These are phyloP conservation scores for Lasioglossum vierecki DNA, from an alignment of 2,888 invertebrate genomes.

Conservation along the genomic window DNA sequence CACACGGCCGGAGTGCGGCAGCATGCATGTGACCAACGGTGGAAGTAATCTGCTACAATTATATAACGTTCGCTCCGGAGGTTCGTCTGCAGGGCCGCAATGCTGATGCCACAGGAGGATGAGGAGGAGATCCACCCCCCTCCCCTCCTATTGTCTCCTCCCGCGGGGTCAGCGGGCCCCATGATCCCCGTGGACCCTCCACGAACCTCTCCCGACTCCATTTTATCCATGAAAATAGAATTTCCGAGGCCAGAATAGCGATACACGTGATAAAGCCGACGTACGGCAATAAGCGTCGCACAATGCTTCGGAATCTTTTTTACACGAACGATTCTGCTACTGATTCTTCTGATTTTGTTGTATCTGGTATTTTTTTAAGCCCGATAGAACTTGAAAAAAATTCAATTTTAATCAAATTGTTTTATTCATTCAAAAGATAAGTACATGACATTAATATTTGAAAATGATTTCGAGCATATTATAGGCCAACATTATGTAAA, in stretches of 20 bases:
- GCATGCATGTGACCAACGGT: constrained; percentile 70
- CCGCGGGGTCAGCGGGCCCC: constrained; percentile 21
- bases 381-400: no score
- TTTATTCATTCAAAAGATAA: no score
- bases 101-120: constrained; percentile 33
- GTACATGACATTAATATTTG: no score
- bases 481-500: no score
- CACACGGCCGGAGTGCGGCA: constrained; percentile 42
- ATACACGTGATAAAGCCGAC: not conserved
- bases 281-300: no score
- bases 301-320: no score
- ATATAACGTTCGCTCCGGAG: constrained; percentile 62
- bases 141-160: constrained; percentile 46
- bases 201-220: not conserved
- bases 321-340: no score
- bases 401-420: no score
- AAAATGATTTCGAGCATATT: no score
- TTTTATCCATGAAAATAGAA: not conserved
- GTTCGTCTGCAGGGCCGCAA: constrained; percentile 38
- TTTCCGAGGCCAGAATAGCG: not conserved
- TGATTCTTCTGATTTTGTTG: no score
- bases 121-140: constrained; percentile 43
- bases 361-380: no score
- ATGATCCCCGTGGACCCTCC: not conserved
- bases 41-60: constrained; percentile 72